These are phyloP conservation scores for Polydrusus pterygomalis DNA, from an alignment of 2,888 invertebrate genomes.

Conservation along the genomic window DNA sequence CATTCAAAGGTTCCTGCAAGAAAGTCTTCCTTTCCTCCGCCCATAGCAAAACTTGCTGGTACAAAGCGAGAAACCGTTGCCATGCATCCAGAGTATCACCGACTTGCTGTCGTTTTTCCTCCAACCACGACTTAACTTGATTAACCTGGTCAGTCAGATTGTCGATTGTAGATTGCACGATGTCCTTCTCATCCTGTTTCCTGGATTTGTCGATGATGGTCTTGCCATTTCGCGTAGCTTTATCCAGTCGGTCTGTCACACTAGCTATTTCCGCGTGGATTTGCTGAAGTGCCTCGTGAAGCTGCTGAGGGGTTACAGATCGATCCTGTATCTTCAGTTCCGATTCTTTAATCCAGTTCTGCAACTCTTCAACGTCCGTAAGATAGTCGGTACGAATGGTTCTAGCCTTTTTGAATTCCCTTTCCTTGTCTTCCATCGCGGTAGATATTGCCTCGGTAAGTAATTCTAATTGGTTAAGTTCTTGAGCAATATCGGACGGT, in stretches of 20 bases:
- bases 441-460: constrained; percentile 85
- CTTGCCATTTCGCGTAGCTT: constrained; percentile 85
- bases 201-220: constrained; percentile 86
- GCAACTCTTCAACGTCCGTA: constrained; percentile 86
- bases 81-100: constrained; percentile 92
- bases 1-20: constrained; percentile 84
- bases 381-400: constrained; percentile 88
- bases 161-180: constrained; percentile 84
- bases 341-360: constrained; percentile 88
- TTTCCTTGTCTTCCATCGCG: constrained; percentile 90
- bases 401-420: constrained; percentile 90
- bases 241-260: constrained; percentile 84
- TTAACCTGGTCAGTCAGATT: constrained; percentile 86
- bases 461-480: constrained; percentile 88
- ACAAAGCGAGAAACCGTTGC: constrained; percentile 88
- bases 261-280: constrained; percentile 84
- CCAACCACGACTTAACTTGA: constrained; percentile 86
- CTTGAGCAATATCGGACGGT: constrained; percentile 86
- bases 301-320: constrained; percentile 83
- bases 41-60: constrained; percentile 89
- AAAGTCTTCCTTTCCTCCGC: constrained; percentile 87
- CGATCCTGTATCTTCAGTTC: constrained; percentile 87
- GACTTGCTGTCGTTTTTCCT: constrained; percentile 88
- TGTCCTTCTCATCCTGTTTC: constrained; percentile 84
- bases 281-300: constrained; percentile 85